These are phyloP conservation scores for Stegana nigrithorax DNA, from an alignment of 2,888 invertebrate genomes.

Conservation along the genomic window DNA sequence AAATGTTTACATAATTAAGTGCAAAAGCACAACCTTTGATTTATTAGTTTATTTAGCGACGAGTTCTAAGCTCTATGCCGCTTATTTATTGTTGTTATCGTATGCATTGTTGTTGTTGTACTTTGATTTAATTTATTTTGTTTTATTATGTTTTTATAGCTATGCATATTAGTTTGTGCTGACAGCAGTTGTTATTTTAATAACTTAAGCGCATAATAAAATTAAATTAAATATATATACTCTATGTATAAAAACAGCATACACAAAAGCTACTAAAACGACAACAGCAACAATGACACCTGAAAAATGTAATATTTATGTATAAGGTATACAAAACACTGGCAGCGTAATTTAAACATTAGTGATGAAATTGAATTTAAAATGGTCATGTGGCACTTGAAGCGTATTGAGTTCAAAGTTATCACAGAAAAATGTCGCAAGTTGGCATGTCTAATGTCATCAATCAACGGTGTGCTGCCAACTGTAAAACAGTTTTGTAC, in stretches of 20 bases:
- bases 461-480: too few relatives aligned
- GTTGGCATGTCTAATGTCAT: neutral
- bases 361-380: neutral
- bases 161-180: slow-evolving; percentile 8
- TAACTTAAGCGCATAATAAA: slow-evolving; percentile 52
- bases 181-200: slow-evolving; percentile 46
- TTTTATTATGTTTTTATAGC: slow-evolving; percentile 17
- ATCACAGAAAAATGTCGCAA: neutral
- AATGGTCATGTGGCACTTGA: neutral
- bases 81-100: neutral
- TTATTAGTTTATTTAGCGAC: slow-evolving; percentile 20
- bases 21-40: slow-evolving; percentile 31
- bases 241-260: slow-evolving; percentile 58
- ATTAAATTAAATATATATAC: slow-evolving; percentile 49
- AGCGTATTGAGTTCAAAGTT: neutral
- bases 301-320: neutral
- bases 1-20: slow-evolving; percentile 43
- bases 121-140: neutral
- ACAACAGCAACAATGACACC: too few relatives aligned
- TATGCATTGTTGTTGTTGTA: slow-evolving; percentile 4
- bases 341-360: too few relatives aligned
- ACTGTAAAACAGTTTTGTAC: too few relatives aligned
- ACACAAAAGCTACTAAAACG: slow-evolving; percentile 31
- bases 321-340: neutral
- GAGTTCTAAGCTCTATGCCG: too few relatives aligned